Conservation (phyloP, 2,113 vertebrate genomes). For the Regulus satrapa region DNA sequence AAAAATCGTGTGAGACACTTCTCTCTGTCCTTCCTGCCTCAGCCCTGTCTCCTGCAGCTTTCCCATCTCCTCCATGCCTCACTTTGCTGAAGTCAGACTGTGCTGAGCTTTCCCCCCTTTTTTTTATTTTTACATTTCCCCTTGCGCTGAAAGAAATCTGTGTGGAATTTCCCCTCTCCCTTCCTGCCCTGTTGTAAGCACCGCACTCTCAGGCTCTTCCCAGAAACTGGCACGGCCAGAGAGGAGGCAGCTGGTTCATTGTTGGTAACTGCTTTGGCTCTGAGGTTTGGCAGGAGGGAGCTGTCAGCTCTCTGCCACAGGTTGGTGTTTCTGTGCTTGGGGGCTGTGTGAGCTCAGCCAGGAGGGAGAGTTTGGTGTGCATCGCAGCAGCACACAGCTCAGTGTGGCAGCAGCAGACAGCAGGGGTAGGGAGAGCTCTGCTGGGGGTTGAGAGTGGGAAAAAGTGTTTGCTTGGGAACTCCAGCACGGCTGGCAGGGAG, state of each 20-base stretch:
- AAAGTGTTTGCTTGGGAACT: background rate
- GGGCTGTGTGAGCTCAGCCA: background rate
- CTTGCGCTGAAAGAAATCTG: background rate
- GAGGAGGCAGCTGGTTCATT: background rate
- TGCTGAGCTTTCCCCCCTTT: background rate
- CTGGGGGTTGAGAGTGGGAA: background rate
- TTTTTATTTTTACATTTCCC: background rate
- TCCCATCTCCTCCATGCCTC: background rate
- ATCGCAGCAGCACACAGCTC: background rate
- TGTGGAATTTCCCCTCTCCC: background rate
- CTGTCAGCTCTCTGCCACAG: background rate
- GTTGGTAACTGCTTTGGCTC: background rate
- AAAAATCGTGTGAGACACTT: background rate
- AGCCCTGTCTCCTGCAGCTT: background rate
- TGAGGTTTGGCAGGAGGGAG: background rate
- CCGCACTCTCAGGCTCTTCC: background rate
- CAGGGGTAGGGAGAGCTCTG: rapidly evolving
- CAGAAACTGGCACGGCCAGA: background rate
- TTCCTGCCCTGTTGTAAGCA: background rate
- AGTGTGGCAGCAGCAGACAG: background rate
- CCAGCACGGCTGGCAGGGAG: background rate
- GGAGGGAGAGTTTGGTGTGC: background rate
- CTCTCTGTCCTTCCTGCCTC: background rate
- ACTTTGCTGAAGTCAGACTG: background rate
- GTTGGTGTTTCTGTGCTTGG: background rate